Base-by-base conservation (phyloP, 2,797 vertebrate species). In the Aplochiton taeniatus region DNA sequence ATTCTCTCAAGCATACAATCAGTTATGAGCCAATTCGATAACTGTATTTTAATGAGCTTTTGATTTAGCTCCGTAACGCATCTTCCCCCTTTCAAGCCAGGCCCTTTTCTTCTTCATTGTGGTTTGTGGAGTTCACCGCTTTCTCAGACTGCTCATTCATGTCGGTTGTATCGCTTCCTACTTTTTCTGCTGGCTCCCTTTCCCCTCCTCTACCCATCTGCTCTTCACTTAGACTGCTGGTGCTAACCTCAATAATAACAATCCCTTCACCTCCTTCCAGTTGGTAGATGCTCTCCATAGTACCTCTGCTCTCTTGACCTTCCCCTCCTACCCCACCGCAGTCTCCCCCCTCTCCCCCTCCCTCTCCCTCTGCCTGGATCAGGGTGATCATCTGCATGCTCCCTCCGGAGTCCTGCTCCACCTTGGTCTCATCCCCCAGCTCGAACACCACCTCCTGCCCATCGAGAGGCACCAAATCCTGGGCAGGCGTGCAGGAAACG, bases 241-340 rank as follows among this genome's bases (percentile, higher is more conserved):
- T 93, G 79, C 91, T 93, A 45, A 94, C 93, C 76, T 94, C 93
- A 45, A 94, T 94, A 63, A 94, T 94, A 18, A 93, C 93, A 44
- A 94, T 93, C 66, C 90, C 91, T 69, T 93, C 90, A 20, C 91
- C 92, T 19, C 88, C 88, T 65, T 90, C 87, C 54, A 94, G 75
- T 72, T 91, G 92, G 78, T 92, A 93, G 65, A 94, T 90, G 46
- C 86, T 73, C 44, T 91, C 90, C 90, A 93, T 90, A 43, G 80
- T 70, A 11, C 73, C 85, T 8, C 76, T 74, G 1, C 76, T 80
- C 31, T 83, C 80, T 6, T 66, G 65, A 14, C 78, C 78, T 4
- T 71, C 67, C 31, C 78, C 69, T 1, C 58, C 70, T n/a, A 69
- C 56, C 14, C 63, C 47, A 52, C 57, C 78, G 67, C 88, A 89